Conservation (phyloP, 2,888 invertebrate genomes). For the Eremobia ochroleuca region DNA sequence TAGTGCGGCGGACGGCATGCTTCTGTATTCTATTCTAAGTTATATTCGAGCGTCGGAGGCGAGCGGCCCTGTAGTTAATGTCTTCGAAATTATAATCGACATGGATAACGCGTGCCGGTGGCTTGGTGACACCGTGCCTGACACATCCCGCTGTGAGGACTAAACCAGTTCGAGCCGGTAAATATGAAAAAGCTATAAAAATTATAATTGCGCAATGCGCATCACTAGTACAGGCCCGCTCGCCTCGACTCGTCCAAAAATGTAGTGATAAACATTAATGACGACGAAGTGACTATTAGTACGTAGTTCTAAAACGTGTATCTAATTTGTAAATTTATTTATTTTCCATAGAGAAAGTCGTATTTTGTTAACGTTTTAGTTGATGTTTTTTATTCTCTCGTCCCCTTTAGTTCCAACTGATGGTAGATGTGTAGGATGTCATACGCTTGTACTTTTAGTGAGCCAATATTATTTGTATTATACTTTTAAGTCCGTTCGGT, state of each 20-base stretch:
- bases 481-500: slow-evolving; percentile 84
- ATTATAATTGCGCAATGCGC: slow-evolving; percentile 63
- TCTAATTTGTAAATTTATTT: slow-evolving; percentile 91
- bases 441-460: slow-evolving; percentile 91
- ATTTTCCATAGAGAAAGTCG: slow-evolving; percentile 91
- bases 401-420: slow-evolving; percentile 88
- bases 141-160: slow-evolving; percentile 55
- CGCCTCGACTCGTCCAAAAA: slow-evolving; percentile 78
- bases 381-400: slow-evolving; percentile 89
- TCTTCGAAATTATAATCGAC: slow-evolving; percentile 58
- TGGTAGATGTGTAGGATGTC: slow-evolving; percentile 89
- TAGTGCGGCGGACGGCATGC: slow-evolving; percentile 89
- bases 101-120: slow-evolving; percentile 53
- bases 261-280: slow-evolving; percentile 86
- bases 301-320: slow-evolving; percentile 88
- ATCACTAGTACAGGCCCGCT: slow-evolving; percentile 72
- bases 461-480: slow-evolving; percentile 88
- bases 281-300: slow-evolving; percentile 88
- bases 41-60: slow-evolving; percentile 73
- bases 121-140: slow-evolving; percentile 55
- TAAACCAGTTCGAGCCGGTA: slow-evolving; percentile 66
- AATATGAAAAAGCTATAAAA: slow-evolving; percentile 54
- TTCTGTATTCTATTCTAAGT: slow-evolving; percentile 80
- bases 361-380: slow-evolving; percentile 91
- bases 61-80: slow-evolving; percentile 73